Evolutionary conservation across 2,797 vertebrate genomes (phyloP).

Genomic region (Agapornis canus): DNA sequence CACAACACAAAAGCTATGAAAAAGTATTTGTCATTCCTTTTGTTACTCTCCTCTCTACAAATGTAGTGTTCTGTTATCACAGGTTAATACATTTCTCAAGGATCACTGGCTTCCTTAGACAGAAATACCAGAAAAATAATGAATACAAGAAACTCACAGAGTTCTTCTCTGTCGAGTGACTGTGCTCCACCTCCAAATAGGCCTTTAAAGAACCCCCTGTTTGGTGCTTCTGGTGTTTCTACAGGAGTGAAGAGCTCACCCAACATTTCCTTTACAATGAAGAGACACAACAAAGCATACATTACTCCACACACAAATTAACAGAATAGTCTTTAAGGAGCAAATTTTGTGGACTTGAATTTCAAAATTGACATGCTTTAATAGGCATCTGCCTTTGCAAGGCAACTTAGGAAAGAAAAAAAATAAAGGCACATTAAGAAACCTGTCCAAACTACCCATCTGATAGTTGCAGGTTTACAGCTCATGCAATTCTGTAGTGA

Average conservation of each 20-base stretch:
- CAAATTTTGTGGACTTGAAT: neutral
- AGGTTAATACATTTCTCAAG: neutral
- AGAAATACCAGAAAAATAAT: neutral
- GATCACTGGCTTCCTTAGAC: neutral
- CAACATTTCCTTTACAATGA: slow-evolving; percentile 91
- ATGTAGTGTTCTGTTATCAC: neutral
- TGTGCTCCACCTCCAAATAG: slow-evolving; percentile 96
- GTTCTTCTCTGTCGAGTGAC: slow-evolving; percentile 95
- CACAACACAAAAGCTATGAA: neutral
- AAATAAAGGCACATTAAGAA: neutral
- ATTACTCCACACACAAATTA: neutral
- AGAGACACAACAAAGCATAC: neutral
- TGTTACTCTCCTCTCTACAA: neutral
- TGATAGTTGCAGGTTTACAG: neutral
- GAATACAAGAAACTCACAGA: slow-evolving; percentile 83
- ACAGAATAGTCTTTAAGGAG: neutral
- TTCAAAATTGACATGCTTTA: neutral
- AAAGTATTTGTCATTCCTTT: neutral
- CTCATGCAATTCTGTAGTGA: neutral
- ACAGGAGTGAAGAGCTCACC: slow-evolving; percentile 97
- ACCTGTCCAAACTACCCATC: neutral
- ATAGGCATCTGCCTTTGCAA: neutral
- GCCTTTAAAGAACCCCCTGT: slow-evolving; percentile 98
- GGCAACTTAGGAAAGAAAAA: neutral
- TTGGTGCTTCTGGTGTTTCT: slow-evolving; percentile 97